phyloP scores from a whole-genome alignment of 2,797 vertebrate species.

The Macropodus opercularis region DNA sequence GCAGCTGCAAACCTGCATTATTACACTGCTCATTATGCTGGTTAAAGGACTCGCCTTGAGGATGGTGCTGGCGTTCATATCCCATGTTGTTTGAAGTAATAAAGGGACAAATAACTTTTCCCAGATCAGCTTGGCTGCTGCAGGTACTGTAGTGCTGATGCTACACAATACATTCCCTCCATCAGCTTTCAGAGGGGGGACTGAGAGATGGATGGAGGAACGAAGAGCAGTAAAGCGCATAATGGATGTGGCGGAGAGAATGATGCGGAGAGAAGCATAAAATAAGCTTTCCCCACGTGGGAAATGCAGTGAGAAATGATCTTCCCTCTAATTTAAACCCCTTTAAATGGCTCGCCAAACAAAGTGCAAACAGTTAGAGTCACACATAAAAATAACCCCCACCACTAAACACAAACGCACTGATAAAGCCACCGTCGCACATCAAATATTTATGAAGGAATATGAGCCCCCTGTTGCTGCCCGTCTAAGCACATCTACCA shows the following conservation, averaged over 20 bases:
- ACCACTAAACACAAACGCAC: slow-evolving; percentile 2
- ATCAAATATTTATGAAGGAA: slow-evolving; percentile 77
- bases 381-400: slow-evolving; percentile 23
- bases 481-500: slow-evolving; percentile 60
- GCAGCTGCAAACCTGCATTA: neutral
- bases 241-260: slow-evolving; percentile 28
- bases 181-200: slow-evolving; percentile 17
- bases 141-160: slow-evolving; percentile 19
- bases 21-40: neutral
- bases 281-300: slow-evolving; percentile 29
- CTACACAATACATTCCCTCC: slow-evolving; percentile 16
- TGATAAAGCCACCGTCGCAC: slow-evolving; percentile 19
- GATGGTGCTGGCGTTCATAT: neutral
- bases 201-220: slow-evolving; percentile 14
- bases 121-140: slow-evolving; percentile 18
- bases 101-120: slow-evolving; percentile 36
- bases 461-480: slow-evolving; percentile 36
- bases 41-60: neutral
- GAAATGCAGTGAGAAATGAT: slow-evolving; percentile 44
- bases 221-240: slow-evolving; percentile 4
- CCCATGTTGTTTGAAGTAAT: slow-evolving; percentile 25
- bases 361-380: slow-evolving; percentile 32
- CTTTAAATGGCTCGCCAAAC: slow-evolving; percentile 31
- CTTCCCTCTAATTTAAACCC: slow-evolving; percentile 30
- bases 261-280: slow-evolving; percentile 31